Conservation (phyloP, 2,797 vertebrate genomes). For the Poeciliopsis turneri region DNA sequence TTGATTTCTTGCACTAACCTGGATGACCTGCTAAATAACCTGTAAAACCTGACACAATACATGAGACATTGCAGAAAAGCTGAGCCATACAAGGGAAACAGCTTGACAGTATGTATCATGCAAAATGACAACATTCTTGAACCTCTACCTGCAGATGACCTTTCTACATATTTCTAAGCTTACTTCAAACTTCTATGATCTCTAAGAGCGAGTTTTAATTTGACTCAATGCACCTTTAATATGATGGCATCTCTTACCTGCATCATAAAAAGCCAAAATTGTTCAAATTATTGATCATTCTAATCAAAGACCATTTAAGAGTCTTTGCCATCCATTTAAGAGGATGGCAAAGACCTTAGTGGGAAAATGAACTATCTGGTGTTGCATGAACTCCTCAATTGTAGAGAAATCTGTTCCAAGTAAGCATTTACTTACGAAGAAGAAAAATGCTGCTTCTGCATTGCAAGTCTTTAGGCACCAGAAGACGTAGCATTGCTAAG, state of each 20-base stretch:
- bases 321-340: not conserved
- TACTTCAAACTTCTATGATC: conserved; percentile 30
- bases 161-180: conserved; percentile 13
- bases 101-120: not conserved
- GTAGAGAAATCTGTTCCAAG: conserved; percentile 28
- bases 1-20: conserved; percentile 4
- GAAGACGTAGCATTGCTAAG: conserved; percentile 30
- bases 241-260: not conserved
- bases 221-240: conserved; percentile 15
- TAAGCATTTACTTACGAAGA: conserved; percentile 10
- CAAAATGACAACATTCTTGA: not conserved
- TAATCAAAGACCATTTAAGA: conserved; percentile 20
- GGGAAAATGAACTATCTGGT: not conserved
- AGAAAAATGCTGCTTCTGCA: conserved; percentile 6
- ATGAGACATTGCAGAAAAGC: not conserved
- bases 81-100: not conserved
- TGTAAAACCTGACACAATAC: conserved; percentile 9
- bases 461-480: conserved; percentile 25
- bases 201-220: conserved; percentile 8
- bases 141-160: not conserved
- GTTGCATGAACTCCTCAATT: not conserved
- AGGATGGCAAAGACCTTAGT: not conserved
- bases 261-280: not conserved
- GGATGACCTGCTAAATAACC: conserved; percentile 15
- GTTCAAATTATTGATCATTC: not conserved